Base-by-base conservation (phyloP, 2,797 vertebrate genomes). In the Thaleichthys pacificus region DNA sequence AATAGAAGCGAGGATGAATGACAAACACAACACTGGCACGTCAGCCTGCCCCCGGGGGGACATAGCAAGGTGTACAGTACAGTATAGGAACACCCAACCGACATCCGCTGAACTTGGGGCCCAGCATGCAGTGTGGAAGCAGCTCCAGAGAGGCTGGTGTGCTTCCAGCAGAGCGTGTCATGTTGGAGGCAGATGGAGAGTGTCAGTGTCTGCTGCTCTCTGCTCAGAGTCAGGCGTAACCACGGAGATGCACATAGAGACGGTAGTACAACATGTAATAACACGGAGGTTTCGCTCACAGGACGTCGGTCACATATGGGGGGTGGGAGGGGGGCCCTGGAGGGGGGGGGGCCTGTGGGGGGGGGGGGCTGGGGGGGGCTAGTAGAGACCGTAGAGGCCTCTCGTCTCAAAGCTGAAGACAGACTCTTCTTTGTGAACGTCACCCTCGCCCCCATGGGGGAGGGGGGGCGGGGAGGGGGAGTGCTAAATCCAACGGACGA, bases 401-500 rank as follows among this genome's bases (percentile, higher is more conserved):
- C 82, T 51, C 51, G 77, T 86, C 79, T 79, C 73, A 11, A 12
- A 6, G 6, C 21, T 51, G 72, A 76, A 81, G 77, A 90, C 86
- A 89, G 82, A 76, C 73, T 8, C 77, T 72, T 70, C 83, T 87
- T 91, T 90, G 86, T 90, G 11, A 26, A 12, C 9, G 60, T 11
- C 22, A 0, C 24, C 83, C 68, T 62, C 62, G 38, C 15, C 3
- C 58, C 68, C 64, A 72, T 79, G 66, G 49, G 73, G 21, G 68
- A 56, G 72, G 75, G 0, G 74, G 68, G n/a, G n/a, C n/a, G n/a
- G 75, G 69, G 54, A 12, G 1, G 17, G 74, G 78, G 1, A 71
- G 70, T 74, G 9, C 21, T 70, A 72, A 67, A 76, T 87, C 85
- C 88, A 85, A 85, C 75, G 70, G 62, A 72, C 79, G 90, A 91